A percentile compares a stretch with the other conserved stretches of the same genome.
phyloP scores from a whole-genome alignment of 2,888 invertebrate genomes.

The Agrotis exclamationis region DNA sequence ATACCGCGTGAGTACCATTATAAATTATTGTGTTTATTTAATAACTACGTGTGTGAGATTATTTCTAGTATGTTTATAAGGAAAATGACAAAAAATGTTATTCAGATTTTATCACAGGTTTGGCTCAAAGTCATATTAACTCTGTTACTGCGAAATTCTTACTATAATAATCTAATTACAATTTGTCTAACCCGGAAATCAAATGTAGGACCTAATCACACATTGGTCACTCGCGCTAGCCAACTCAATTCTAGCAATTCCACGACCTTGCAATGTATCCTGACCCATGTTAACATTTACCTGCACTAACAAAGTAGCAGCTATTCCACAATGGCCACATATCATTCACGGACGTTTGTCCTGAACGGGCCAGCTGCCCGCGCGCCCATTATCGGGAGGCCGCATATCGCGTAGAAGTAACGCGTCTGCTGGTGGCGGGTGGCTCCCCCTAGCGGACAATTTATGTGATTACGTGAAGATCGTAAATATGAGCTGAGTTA shows the following conservation, averaged over 20 bases:
- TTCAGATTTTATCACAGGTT: no score
- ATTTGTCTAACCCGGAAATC: not conserved
- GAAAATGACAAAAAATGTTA: no score
- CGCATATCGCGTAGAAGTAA: conserved; percentile 41
- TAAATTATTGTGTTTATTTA: not conserved
- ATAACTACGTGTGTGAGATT: not conserved
- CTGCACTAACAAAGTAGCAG: not conserved
- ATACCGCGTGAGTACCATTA: conserved; percentile 9
- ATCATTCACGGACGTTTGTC: conserved; percentile 57
- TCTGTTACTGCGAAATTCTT: no score
- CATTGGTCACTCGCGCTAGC: not conserved
- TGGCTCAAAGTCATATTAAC: no score
- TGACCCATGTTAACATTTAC: not conserved
- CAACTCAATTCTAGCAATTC: no score
- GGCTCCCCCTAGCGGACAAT: conserved; percentile 21
- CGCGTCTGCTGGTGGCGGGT: conserved; percentile 39
- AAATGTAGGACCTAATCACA: no score
- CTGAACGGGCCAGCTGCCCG: conserved; percentile 32
- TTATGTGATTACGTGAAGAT: conserved; percentile 39
- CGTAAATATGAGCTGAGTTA: conserved; percentile 37
- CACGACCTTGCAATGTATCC: not conserved
- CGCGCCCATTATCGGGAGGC: conserved; percentile 21
- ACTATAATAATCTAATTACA: no score
- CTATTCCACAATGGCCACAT: conserved; percentile 37
- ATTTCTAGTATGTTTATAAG: no score